Evolutionary conservation across 2,113 vertebrate species (phyloP).

Genomic region (Xyrauchen texanus): DNA sequence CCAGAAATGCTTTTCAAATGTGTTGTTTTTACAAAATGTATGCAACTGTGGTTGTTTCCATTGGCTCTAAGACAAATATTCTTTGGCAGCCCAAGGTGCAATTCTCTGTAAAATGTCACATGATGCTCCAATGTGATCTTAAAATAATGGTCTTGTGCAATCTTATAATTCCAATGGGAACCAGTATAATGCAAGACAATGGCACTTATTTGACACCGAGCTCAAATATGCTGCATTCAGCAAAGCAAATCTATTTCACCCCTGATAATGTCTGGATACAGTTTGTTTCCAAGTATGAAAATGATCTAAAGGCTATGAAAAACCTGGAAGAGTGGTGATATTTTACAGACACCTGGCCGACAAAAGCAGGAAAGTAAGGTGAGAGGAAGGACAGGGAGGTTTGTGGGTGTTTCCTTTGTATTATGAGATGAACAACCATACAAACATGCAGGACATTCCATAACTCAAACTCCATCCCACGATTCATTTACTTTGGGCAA

Average conservation of each 20-base stretch:
- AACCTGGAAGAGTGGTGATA: not conserved
- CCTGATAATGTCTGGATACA: constrained; percentile 19
- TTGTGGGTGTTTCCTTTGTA: constrained; percentile 40
- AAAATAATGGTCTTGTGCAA: constrained; percentile 21
- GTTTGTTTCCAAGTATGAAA: constrained; percentile 4
- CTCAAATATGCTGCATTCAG: constrained; percentile 34
- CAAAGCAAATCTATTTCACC: constrained; percentile 6
- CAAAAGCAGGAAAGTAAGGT: constrained; percentile 30
- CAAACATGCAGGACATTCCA: constrained; percentile 14
- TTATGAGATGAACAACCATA: constrained; percentile 17
- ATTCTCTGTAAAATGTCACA: constrained; percentile 12
- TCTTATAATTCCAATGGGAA: constrained; percentile 2
- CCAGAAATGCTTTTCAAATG: constrained; percentile 13
- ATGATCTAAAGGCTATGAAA: not conserved
- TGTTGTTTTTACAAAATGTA: constrained; percentile 14
- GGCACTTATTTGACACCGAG: constrained; percentile 17
- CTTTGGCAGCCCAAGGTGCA: constrained; percentile 24
- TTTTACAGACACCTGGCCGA: constrained; percentile 45
- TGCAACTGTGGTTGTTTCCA: constrained; percentile 1
- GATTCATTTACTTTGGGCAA: too few relatives aligned
- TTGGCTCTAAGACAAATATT: constrained; percentile 4
- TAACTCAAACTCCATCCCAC: not conserved
- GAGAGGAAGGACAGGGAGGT: constrained; percentile 27
- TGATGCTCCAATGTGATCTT: constrained; percentile 39
- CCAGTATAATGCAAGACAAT: constrained; percentile 4